These are phyloP conservation scores for Trissolcus brochymenae DNA, from an alignment of 2,888 invertebrate genomes.

Conservation along the genomic window DNA sequence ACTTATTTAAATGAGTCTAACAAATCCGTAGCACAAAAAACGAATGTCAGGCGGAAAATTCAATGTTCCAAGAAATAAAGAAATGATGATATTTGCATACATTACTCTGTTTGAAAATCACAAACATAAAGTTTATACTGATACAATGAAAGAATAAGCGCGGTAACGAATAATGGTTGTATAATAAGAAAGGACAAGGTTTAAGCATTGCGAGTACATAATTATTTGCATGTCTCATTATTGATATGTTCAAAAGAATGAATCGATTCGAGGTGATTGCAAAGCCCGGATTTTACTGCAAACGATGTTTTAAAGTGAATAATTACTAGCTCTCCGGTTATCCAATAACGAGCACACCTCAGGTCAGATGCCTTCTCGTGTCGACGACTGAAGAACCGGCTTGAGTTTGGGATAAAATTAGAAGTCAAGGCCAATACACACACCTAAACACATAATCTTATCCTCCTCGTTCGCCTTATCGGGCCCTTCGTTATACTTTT, in stretches of 20 bases:
- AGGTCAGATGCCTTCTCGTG: constrained; percentile 58
- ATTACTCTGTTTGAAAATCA: no score
- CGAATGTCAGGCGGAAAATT: no score
- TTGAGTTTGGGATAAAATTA: constrained; percentile 69
- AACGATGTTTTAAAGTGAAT: constrained; percentile 52
- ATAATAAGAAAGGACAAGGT: background rate
- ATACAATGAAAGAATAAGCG: no score
- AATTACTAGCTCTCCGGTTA: constrained; percentile 55
- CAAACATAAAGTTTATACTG: no score
- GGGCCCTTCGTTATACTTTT: constrained; percentile 33
- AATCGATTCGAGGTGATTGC: constrained; percentile 48
- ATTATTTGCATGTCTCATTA: constrained; percentile 5
- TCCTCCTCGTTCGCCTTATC: constrained; percentile 53
- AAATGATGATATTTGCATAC: no score
- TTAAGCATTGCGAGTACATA: no score
- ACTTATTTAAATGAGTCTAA: no score
- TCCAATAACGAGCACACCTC: constrained; percentile 58
- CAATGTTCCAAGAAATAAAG: no score
- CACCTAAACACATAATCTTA: constrained; percentile 62
- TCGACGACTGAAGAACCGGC: constrained; percentile 66
- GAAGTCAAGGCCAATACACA: constrained; percentile 65
- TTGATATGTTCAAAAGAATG: constrained; percentile 45
- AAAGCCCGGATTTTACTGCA: constrained; percentile 43
- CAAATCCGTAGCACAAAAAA: no score
- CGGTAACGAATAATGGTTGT: no score